Base-by-base conservation (phyloP, 2,113 vertebrate species). In the Protomyctophum bolini region DNA sequence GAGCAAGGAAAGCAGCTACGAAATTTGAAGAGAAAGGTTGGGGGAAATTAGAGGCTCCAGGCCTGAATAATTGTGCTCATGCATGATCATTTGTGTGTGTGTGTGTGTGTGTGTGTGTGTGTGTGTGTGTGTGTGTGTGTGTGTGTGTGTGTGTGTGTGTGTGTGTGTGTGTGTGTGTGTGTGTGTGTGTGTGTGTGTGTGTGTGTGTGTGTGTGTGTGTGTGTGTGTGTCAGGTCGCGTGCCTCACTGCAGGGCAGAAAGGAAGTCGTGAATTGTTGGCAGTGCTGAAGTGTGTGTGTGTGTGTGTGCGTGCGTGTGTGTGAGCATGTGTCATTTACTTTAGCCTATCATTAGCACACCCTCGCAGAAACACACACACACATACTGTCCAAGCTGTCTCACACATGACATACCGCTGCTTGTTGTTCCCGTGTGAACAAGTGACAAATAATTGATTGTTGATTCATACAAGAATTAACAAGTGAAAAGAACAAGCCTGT, bases 1-100 rank as follows among this genome's bases (percentile, higher is more conserved):
- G 83, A 87, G 69, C 73, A 62, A 76, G 66, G 74, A 76, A 83
- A 83, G 75, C 73, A 41, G 60, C 70, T 76, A 60, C 73, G 80
- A 81, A 88, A 76, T 6, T 21, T 79, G 63, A 83, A 57, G 46
- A 60, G 47, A 72, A 66, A 71, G 48, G 59, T 21, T 21, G 54
- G 57, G 58, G 46, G 60, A 84, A 87, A 71, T 58, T 28, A 68
- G 75, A 58, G 57, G 65, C 80, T 77, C 68, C 15, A 29, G 84
- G 75, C 63, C 68, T 68, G 62, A 82, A 77, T 70, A 75, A 52
- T 80, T 68, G 72, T 72, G 70, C 60, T 48, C 72, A 69, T 79
- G 63, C 70, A 69, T 79, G 63, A 72, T 48, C 1, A 46, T 73
- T 79, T 63, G 46, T 56, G 57, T 54, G 10, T 48, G 41, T 66